Base-by-base conservation (phyloP, 2,797 vertebrate species). In the Phrynocephalus forsythii region DNA sequence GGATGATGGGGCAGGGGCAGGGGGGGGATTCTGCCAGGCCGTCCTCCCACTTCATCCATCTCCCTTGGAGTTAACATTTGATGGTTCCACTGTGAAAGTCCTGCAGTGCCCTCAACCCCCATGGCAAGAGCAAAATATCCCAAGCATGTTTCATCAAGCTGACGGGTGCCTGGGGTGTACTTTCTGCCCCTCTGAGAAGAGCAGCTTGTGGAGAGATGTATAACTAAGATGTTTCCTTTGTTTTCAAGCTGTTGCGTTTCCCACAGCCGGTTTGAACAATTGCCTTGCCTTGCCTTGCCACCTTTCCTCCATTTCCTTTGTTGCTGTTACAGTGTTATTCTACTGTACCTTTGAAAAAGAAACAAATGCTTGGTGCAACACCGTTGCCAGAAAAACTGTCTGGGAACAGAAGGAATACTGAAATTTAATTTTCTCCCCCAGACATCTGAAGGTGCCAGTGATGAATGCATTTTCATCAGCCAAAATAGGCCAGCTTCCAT, bases 211-310 rank as follows among this genome's bases (percentile, higher is more conserved):
- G 4, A 84, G 73, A 90, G 11, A 30, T 5, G 13, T 13, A 89
- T 90, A 92, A 92, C 82, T 92, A 92, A 96, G 94, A 91, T 63
- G 80, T 85, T 88, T 92, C 88, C 91, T 93, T 94, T 94, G 93
- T 93, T 93, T 92, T 94, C 91, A 89, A 90, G 83, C n/a, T 66
- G 9, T 50, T 93, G 60, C 90, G 86, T 92, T 94, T 91, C 83
- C 90, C 86, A 92, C 75, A 0, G 6, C 88, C 93, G 8, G 0
- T 85, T 93, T 91, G 86, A 93, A 92, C 87, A 90, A 87, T 93
- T 92, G 48, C 56, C 56, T 13, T 84, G 50, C 38, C 33, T 50
- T 63, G 44, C 38, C 33, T 50, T 63, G 44, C 52, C 20, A 30
- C 78, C 28, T 30, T 87, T 83, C 73, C 9, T 9, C 71, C 84